Conservation (phyloP, 2,797 vertebrate species). For the Chaetophractus vellerosus region DNA sequence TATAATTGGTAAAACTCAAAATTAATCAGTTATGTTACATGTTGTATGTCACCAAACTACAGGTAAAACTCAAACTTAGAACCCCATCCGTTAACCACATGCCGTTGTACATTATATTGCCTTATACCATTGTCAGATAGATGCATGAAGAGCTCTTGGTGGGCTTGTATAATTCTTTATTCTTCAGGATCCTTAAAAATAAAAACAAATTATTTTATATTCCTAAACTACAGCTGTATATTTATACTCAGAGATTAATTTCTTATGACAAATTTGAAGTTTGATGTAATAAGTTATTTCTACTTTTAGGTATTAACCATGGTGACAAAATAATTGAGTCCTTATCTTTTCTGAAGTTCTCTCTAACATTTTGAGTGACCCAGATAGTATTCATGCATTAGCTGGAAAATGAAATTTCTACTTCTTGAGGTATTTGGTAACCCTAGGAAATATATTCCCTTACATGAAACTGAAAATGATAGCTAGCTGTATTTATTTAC, state of each 20-base stretch:
- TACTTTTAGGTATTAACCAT: background rate
- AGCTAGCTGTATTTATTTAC: background rate
- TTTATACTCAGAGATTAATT: background rate
- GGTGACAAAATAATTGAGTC: background rate
- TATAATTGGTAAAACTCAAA: background rate
- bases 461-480: background rate
- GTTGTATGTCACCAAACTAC: background rate
- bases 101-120: accelerated
- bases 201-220: background rate
- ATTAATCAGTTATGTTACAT: background rate
- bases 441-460: background rate
- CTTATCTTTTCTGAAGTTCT: background rate
- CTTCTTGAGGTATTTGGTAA: background rate
- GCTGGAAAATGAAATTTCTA: background rate
- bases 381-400: background rate
- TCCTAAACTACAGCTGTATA: background rate
- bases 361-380: background rate
- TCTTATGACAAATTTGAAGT: background rate
- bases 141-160: accelerated
- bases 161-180: background rate
- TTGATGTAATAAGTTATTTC: background rate
- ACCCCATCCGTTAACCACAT: accelerated
- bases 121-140: background rate
- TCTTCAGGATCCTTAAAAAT: background rate
- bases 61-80: background rate